Percentiles rank a stretch among this genome's conserved stretches.
Evolutionary conservation across 2,888 invertebrate species (phyloP).

Genomic region (Carterocephalus palaemon): DNA sequence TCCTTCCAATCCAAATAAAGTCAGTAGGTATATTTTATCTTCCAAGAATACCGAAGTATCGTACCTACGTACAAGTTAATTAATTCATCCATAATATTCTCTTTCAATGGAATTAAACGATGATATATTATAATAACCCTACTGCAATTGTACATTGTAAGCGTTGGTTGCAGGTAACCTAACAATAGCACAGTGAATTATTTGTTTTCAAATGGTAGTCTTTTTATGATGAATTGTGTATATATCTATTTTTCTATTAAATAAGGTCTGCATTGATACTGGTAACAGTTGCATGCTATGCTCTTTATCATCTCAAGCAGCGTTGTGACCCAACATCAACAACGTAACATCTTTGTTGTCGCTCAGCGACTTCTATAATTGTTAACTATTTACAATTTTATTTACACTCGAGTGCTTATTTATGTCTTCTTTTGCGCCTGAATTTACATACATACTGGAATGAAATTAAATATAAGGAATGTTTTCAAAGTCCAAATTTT

Average conservation of each 20-base stretch:
- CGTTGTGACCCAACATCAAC: constrained; percentile 13
- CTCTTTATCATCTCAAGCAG: constrained; percentile 33
- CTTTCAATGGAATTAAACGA: constrained; percentile 7
- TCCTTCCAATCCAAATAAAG: too few species aligned
- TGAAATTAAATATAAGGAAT: constrained; percentile 73
- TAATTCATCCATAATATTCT: constrained; percentile 14
- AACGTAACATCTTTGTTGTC: constrained; percentile 45
- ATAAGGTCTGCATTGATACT: constrained; percentile 35
- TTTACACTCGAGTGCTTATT: constrained; percentile 66
- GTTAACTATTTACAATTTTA: constrained; percentile 73
- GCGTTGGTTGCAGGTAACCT: constrained; percentile 26
- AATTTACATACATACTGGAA: constrained; percentile 67
- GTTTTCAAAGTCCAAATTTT: constrained; percentile 57
- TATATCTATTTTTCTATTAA: constrained; percentile 3
- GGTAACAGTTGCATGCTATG: constrained; percentile 60
- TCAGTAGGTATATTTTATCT: neutral
- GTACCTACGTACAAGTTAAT: constrained; percentile 7
- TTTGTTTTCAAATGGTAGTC: constrained; percentile 4
- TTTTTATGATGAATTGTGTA: constrained; percentile 10
- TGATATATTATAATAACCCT: constrained; percentile 11
- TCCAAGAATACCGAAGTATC: neutral
- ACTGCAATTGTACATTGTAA: constrained; percentile 24
- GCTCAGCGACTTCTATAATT: constrained; percentile 67
- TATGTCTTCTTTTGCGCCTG: constrained; percentile 50
- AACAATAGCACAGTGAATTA: constrained; percentile 22